These are phyloP conservation scores for Vombatus ursinus DNA, from an alignment of 2,113 vertebrate genomes.

Conservation along the genomic window DNA sequence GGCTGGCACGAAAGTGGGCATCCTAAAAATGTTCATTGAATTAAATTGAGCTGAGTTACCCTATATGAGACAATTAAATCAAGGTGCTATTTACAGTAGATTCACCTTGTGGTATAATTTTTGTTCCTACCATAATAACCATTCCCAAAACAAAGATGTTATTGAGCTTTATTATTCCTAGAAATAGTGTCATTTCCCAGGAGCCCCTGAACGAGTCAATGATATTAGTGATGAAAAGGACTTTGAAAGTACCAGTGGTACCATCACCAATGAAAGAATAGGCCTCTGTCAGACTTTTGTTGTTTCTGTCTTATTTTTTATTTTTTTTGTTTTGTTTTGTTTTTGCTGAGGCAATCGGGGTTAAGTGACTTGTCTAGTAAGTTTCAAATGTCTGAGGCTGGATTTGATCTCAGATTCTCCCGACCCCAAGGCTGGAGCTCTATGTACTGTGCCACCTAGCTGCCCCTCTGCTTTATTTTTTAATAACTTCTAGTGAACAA, in stretches of 20 bases:
- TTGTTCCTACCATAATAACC: background rate
- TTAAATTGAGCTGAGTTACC: background rate
- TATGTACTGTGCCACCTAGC: too few relatives aligned
- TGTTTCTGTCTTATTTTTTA: background rate
- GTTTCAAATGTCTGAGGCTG: too few relatives aligned
- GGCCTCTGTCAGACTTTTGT: background rate
- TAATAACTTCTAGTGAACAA: background rate
- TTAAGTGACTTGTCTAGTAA: too few relatives aligned
- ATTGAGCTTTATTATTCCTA: background rate
- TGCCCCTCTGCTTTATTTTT: too few relatives aligned
- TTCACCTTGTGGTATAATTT: background rate
- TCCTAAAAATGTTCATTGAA: background rate
- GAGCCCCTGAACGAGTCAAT: background rate
- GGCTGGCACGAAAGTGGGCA: background rate
- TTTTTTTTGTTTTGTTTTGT: too few relatives aligned
- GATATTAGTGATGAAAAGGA: background rate
- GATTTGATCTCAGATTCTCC: too few relatives aligned
- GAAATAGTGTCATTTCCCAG: background rate
- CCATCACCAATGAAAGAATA: background rate
- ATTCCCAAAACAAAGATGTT: background rate
- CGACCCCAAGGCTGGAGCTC: too few relatives aligned
- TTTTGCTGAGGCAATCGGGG: too few relatives aligned
- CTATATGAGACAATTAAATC: background rate
- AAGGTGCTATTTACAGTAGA: background rate
- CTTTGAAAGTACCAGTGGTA: rapidly evolving